Evolutionary conservation across 2,888 invertebrate species (phyloP), one percentile per base, ranked within the genome.

Genomic region (Tenthredo notha): DNA sequence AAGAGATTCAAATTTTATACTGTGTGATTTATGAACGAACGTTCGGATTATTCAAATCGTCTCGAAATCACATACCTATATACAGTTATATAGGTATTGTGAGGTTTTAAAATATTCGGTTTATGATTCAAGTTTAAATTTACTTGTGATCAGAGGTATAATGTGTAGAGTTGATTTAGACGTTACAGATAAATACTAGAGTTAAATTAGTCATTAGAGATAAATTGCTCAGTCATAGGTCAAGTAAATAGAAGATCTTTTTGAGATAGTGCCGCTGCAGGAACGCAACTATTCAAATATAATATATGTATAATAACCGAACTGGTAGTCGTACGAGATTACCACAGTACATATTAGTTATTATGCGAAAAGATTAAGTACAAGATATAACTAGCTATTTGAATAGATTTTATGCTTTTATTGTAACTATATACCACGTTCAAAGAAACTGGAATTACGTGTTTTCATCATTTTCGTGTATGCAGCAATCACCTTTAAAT

Each of bases 21-120:
- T 43, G 21, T 43, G 54, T 74, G 37, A 74, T 74, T 74, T 74
- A 74, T 21, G 43, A 43, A 74, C 43, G n/a, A 74, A 21, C 77
- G 18, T 77, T 77, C 18, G 54, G 50, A 54, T 77, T 77, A 77
- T 77, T 77, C 54, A 77, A 77, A 77, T 50, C 25, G 33, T 54
- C 50, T 54, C 50, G 2, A 25, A n/a, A 33, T 40, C 37, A 70
- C 18, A 3, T 61, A 25, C n/a, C 12, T 4, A 33, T 37, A 15
- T 33, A 70, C 70, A 18, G 7, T 37, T 18, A 7, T 18, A 7
- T n/a, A 54, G 54, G 25, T 29, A 29, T 50, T 29, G n/a, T 54
- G 33, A 21, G 77, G 18, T 54, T 77, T 77, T 50, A 25, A 25
- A 54, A 77, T n/a, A 50, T 29, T 1, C 25, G 54, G 21, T 43